Evolutionary conservation across 1,140 invertebrate species (phyloP), one percentile per base, ranked within the genome.

Genomic region (Helicoverpa zea): DNA sequence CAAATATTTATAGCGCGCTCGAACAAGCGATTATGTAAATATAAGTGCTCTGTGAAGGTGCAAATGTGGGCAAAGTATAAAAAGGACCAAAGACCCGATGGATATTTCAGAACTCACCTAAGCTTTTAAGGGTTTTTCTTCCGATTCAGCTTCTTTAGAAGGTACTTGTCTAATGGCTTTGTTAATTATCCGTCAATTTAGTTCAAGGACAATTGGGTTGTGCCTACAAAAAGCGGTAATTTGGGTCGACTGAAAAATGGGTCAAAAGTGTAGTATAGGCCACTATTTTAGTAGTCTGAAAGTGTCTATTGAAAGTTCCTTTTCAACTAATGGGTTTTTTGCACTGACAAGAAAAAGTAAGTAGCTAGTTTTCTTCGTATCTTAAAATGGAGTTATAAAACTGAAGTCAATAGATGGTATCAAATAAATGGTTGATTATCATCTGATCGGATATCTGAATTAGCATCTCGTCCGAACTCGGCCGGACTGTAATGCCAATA

Each of bases 1-100:
- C 63, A 76, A 80, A 80, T 83, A 83, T 83, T 80, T 80, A 80
- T 83, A 80, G 77, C 35, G n/a, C 16, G 56, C 56, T 70, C 61
- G 29, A 79, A 79, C n/a, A 56, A 63, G 23, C 16, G 30, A 76
- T 76, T 68, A 58, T 58, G 63, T 47, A 51, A 52, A 76, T 51
- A 52, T 52, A 47, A 63, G 18, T 52, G 58, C 74, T 10, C 23
- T 73, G 18, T 73, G 23, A 73, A 54, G 47, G 68, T 72, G 47
- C 7, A n/a, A 73, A 54, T 56, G 70, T 16, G 51, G n/a, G 49
- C 7, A 56, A 10, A 54, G n/a, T 56, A 56, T 30, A 14, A 73
- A 56, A 14, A 2, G 49, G 23, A 18, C 35, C 35, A 10, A 58
- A 58, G 5, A 58, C 1, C 29, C 66, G 49, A 23, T n/a, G 18